Percentiles rank a stretch among this genome's conserved stretches.
These are phyloP conservation scores for Physella acuta DNA, from an alignment of 1,140 invertebrate genomes.

Conservation along the genomic window DNA sequence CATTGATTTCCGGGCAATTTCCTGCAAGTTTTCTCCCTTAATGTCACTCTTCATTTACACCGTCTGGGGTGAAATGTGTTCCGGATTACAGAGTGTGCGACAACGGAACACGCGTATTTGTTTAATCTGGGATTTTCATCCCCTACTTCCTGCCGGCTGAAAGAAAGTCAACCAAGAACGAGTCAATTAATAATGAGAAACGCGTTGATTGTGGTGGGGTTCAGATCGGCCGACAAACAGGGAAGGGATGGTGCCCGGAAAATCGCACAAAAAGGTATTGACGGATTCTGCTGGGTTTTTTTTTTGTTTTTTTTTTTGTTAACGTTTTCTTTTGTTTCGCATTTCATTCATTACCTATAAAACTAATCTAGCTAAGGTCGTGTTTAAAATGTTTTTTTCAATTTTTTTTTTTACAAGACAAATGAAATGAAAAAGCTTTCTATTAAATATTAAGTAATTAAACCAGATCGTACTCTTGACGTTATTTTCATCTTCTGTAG, in stretches of 20 bases:
- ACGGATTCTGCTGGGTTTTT: neutral
- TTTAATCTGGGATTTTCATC: constrained; percentile 25
- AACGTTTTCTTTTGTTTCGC: too few species aligned
- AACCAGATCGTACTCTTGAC: too few species aligned
- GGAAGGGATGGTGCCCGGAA: constrained; percentile 3
- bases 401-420: too few species aligned
- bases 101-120: constrained; percentile 26
- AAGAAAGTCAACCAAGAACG: constrained; percentile 16
- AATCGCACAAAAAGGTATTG: constrained; percentile 10
- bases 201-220: constrained; percentile 16
- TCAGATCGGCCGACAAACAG: constrained; percentile 3
- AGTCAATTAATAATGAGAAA: constrained; percentile 27
- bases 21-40: constrained; percentile 25
- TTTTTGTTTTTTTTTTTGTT: too few species aligned
- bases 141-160: constrained; percentile 15
- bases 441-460: too few species aligned
- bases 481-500: too few species aligned
- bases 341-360: too few species aligned
- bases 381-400: too few species aligned
- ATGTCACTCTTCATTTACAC: constrained; percentile 28
- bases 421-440: too few species aligned
- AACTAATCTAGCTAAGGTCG: too few species aligned
- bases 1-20: constrained; percentile 28
- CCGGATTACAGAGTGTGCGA: constrained; percentile 18
- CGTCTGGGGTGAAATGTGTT: constrained; percentile 15